phyloP scores from a whole-genome alignment of 2,113 vertebrate species.

The Paradoxurus hermaphroditus region DNA sequence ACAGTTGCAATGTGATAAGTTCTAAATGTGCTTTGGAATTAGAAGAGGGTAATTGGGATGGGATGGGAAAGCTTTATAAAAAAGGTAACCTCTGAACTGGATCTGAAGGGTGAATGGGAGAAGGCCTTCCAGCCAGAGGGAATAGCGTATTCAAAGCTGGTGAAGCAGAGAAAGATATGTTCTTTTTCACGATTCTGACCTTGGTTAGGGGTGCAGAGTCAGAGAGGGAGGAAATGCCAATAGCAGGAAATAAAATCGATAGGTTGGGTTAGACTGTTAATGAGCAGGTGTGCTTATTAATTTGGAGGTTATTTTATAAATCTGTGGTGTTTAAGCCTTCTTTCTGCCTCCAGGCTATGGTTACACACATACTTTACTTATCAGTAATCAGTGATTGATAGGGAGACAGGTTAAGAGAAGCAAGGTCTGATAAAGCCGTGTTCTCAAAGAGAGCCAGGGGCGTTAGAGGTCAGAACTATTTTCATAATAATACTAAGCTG shows the following conservation, averaged over 20 bases:
- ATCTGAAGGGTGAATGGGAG: background rate
- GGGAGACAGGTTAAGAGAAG: background rate
- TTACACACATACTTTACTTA: background rate
- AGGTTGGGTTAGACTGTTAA: conserved; percentile 11
- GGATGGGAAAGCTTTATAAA: background rate
- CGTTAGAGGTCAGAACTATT: conserved; percentile 6
- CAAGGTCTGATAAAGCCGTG: background rate
- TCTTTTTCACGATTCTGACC: background rate
- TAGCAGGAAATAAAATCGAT: conserved; percentile 12
- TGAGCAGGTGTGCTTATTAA: background rate
- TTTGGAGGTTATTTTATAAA: conserved; percentile 42
- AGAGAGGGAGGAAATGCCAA: background rate
- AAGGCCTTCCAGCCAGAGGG: background rate
- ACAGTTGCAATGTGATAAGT: background rate
- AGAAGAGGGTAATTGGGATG: background rate
- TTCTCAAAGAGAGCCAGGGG: conserved; percentile 32
- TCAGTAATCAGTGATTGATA: conserved; percentile 10
- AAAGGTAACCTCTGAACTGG: background rate
- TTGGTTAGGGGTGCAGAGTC: background rate
- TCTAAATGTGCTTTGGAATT: background rate
- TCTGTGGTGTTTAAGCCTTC: background rate
- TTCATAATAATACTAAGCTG: conserved; percentile 10
- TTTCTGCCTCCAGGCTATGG: conserved; percentile 22
- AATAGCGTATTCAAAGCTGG: background rate
- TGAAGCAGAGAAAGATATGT: background rate